Conservation (phyloP, 2,888 invertebrate species). For the Acrobasis consociella region DNA sequence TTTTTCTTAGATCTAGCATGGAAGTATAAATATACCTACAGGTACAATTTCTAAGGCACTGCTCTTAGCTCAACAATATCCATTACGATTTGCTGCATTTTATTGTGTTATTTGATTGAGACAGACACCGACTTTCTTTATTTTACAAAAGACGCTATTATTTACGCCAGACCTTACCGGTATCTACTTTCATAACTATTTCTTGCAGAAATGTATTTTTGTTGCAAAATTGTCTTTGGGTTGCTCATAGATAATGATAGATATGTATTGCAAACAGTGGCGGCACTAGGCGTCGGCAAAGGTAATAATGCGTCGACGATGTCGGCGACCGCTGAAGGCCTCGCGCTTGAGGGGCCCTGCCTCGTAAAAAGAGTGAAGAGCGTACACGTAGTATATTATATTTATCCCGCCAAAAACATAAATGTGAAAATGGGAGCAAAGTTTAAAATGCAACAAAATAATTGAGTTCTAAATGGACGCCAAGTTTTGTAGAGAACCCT, state of each 20-base stretch:
- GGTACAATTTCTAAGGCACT: not conserved
- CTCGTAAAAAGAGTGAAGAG: no score
- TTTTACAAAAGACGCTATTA: conserved; percentile 17
- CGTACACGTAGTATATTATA: no score
- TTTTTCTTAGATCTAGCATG: no score
- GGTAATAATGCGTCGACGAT: no score
- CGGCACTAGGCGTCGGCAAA: not conserved
- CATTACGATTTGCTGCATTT: not conserved
- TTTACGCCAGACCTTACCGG: conserved; percentile 4
- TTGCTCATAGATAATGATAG: not conserved
- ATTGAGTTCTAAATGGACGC: no score
- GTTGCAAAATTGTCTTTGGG: not conserved
- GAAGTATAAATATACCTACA: no score
- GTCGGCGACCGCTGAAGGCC: no score
- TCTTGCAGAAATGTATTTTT: not conserved
- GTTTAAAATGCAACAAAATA: no score
- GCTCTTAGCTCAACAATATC: not conserved
- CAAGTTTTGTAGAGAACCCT: no score
- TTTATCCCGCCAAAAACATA: no score
- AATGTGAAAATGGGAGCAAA: no score
- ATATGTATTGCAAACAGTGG: not conserved
- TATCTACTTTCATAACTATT: not conserved
- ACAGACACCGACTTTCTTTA: conserved; percentile 6
- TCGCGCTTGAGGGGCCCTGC: no score
- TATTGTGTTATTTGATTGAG: conserved; percentile 8